Conservation (phyloP, 1,140 invertebrate genomes). For the Acyrthosiphon pisum region DNA sequence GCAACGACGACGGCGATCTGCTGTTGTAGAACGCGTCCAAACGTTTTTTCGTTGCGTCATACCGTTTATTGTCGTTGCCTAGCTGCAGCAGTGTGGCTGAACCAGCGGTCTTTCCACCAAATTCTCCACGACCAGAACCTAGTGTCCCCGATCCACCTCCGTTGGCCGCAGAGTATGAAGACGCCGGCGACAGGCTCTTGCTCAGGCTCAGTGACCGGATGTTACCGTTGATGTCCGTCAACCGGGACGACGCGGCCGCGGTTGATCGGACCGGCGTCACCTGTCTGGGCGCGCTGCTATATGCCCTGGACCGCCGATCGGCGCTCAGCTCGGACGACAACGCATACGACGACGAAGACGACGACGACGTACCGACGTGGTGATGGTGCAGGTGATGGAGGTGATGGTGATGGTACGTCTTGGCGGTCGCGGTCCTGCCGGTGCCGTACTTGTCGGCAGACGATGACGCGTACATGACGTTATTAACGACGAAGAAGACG, state of each 20-base stretch:
- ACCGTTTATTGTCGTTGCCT: conserved; percentile 54
- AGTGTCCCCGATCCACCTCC: neutral
- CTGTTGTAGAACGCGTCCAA: conserved; percentile 47
- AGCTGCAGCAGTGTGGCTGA: conserved; percentile 28
- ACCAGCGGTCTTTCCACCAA: neutral
- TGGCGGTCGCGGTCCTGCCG: conserved; percentile 10
- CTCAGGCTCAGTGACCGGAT: conserved; percentile 31
- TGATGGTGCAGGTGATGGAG: neutral
- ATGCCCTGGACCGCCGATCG: conserved; percentile 37
- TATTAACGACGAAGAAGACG: conserved; percentile 6
- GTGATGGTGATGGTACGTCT: neutral
- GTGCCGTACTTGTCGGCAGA: conserved; percentile 45
- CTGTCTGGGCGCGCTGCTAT: conserved; percentile 21
- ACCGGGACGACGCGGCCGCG: neutral
- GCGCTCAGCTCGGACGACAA: conserved; percentile 33
- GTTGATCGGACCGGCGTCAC: neutral
- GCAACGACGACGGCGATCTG: conserved; percentile 14
- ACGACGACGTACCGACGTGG: neutral
- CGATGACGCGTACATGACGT: conserved; percentile 34
- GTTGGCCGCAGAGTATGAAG: neutral
- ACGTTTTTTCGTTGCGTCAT: conserved; percentile 50
- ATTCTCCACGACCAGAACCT: neutral
- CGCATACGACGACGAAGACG: conserved; percentile 16
- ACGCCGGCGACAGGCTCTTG: conserved; percentile 35
- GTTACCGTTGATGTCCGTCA: conserved; percentile 52